Percentiles rank a stretch among this genome's conserved stretches.
phyloP scores from a whole-genome alignment of 1,140 invertebrate species.

The Ectropis grisescens region DNA sequence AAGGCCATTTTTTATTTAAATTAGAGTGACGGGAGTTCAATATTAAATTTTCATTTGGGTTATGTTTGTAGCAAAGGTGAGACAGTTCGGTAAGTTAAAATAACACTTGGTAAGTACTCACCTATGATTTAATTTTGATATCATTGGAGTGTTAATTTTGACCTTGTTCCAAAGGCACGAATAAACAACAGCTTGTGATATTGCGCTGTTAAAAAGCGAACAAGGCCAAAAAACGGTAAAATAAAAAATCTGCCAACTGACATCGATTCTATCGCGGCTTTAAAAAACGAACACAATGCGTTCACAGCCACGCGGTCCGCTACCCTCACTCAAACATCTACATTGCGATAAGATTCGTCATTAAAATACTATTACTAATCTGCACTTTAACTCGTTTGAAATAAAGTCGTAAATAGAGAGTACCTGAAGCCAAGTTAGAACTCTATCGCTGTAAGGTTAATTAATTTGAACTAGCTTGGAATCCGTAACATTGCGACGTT shows the following conservation, averaged over 20 bases:
- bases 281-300: constrained; percentile 63
- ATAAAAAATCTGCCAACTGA: constrained; percentile 69
- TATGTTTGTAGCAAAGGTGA: too few relatives aligned
- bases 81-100: too few relatives aligned
- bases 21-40: too few relatives aligned
- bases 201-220: too few relatives aligned
- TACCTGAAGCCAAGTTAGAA: too few relatives aligned
- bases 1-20: too few relatives aligned
- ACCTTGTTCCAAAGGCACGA: too few relatives aligned
- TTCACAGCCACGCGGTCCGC: constrained; percentile 52
- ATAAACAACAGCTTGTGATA: too few relatives aligned
- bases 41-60: too few relatives aligned
- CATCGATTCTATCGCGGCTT: constrained; percentile 60
- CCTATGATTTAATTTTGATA: too few relatives aligned
- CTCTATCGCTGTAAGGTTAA: constrained; percentile 24
- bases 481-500: constrained; percentile 53
- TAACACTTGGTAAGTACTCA: too few relatives aligned
- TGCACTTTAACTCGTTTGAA: background rate
- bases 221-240: constrained; percentile 67
- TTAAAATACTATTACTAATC: background rate
- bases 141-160: too few relatives aligned
- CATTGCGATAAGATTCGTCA: constrained; percentile 28
- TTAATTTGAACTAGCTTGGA: constrained; percentile 51
- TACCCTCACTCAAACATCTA: constrained; percentile 35
- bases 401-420: constrained; percentile 3